These are phyloP conservation scores for Pachydiplax longipennis DNA, from an alignment of 2,888 invertebrate species.

Conservation along the genomic window DNA sequence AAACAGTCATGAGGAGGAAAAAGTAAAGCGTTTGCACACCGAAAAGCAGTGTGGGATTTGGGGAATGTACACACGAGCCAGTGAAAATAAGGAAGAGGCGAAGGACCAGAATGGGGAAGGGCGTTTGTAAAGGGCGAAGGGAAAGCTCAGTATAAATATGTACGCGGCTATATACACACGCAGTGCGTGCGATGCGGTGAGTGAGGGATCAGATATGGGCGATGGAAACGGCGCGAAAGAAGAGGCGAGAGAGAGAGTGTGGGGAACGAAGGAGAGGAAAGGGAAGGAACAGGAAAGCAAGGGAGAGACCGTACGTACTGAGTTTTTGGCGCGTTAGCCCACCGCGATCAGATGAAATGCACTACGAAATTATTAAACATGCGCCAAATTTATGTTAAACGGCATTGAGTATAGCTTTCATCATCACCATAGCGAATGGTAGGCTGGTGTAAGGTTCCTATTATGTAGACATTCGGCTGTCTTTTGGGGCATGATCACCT, in stretches of 20 bases:
- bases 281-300: not conserved
- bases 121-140: not conserved
- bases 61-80: not conserved
- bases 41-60: not conserved
- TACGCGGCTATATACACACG: conserved; percentile 36
- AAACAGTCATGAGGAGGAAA: not conserved
- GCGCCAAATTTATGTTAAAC: no score
- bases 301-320: not conserved
- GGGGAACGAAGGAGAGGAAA: not conserved
- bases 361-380: no score
- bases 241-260: no score
- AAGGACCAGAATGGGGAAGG: not conserved
- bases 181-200: conserved; percentile 15
- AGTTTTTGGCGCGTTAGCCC: not conserved
- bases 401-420: no score
- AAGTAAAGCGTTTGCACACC: conserved; percentile 1
- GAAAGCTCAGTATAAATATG: conserved; percentile 29
- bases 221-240: not conserved
- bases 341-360: no score
- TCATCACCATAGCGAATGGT: no score
- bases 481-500: no score
- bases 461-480: no score
- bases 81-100: not conserved
- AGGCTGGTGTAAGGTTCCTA: no score
- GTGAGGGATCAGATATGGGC: conserved; percentile 6